Percentiles rank a stretch among this genome's conserved stretches.
Conservation (phyloP, 2,797 vertebrate species). For the Acestrorhynchus altus region DNA sequence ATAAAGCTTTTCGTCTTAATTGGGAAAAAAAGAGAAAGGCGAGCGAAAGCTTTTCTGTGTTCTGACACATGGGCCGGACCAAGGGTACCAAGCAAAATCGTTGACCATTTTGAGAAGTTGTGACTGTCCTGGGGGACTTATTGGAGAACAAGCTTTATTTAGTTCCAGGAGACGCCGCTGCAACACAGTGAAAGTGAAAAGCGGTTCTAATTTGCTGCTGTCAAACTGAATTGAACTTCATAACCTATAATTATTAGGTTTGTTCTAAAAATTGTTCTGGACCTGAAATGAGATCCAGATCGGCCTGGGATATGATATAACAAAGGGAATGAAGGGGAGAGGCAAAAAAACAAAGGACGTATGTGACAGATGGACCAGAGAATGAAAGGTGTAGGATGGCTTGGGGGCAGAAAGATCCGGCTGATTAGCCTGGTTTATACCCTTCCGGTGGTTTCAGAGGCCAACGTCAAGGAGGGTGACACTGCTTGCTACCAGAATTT, state of each 20-base stretch:
- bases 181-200: neutral
- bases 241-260: too few species aligned
- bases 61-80: neutral
- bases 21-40: slow-evolving; percentile 9
- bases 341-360: neutral
- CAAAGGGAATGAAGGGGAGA: neutral
- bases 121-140: neutral
- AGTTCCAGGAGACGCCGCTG: slow-evolving; percentile 8
- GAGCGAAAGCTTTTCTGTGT: neutral
- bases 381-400: neutral
- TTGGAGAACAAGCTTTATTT: slow-evolving; percentile 37
- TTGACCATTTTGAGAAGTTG: slow-evolving; percentile 55
- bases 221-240: neutral
- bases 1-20: slow-evolving; percentile 29
- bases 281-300: neutral
- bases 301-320: too few species aligned
- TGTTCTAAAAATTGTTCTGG: too few species aligned
- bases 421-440: neutral
- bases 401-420: neutral
- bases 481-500: neutral
- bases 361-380: neutral
- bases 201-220: neutral
- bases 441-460: neutral
- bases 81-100: neutral
- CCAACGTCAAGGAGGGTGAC: neutral